Evolutionary conservation across 2,113 vertebrate genomes (phyloP).

Genomic region (Pygathrix nemaeus): DNA sequence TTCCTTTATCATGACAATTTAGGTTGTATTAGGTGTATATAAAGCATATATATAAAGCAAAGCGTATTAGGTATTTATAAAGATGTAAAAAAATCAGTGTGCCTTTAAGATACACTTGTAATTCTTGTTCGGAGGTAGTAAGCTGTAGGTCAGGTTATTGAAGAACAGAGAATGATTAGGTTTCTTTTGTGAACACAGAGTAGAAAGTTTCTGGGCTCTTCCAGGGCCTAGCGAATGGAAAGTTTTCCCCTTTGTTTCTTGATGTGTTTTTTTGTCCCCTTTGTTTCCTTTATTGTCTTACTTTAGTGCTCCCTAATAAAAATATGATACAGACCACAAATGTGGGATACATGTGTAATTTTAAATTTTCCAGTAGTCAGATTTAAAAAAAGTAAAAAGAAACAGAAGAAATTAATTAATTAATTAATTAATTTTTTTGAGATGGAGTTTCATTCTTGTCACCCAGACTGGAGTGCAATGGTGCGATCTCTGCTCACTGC

Average conservation of each 20-base stretch:
- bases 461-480: too few species aligned
- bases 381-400: not conserved
- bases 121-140: not conserved
- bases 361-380: not conserved
- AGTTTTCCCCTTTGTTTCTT: not conserved
- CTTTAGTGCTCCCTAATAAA: not conserved
- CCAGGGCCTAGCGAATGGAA: not conserved
- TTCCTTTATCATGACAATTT: not conserved
- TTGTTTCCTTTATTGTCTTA: not conserved
- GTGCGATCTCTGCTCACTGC: too few species aligned
- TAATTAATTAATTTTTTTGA: too few species aligned
- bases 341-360: not conserved
- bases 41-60: not conserved
- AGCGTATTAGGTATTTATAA: not conserved
- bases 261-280: not conserved
- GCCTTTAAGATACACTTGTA: not conserved
- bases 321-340: not conserved
- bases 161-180: not conserved
- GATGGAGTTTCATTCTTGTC: too few species aligned
- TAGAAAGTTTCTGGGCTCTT: not conserved
- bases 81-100: not conserved
- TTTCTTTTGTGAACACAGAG: slow-evolving; percentile 12
- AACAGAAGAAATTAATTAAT: not conserved
- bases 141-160: not conserved
- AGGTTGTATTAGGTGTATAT: not conserved